These are phyloP conservation scores for Pheosia tremula DNA, from an alignment of 2,888 invertebrate species.

Conservation along the genomic window DNA sequence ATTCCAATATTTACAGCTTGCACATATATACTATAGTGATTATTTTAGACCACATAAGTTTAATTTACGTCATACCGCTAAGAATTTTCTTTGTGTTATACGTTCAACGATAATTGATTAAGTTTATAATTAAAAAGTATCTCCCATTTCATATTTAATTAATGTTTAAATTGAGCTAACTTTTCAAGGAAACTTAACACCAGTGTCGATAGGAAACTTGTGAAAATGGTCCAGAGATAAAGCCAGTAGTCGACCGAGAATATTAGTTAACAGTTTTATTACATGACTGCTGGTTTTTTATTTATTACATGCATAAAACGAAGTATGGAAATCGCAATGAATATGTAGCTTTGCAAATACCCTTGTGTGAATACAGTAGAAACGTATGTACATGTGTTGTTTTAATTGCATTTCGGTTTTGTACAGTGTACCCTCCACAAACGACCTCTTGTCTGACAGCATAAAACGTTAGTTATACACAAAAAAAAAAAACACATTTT, in stretches of 20 bases:
- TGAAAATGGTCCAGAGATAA: background rate
- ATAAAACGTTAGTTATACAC: constrained; percentile 20
- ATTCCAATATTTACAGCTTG: background rate
- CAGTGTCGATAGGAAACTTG: background rate
- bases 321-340: background rate
- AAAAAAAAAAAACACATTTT: constrained; percentile 40
- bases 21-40: background rate
- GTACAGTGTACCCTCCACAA: constrained; percentile 1
- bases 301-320: background rate
- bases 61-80: too few relatives aligned
- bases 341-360: background rate
- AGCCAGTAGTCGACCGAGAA: background rate
- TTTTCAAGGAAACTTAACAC: background rate
- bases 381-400: background rate
- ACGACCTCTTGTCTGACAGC: constrained; percentile 4
- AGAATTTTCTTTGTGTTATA: too few relatives aligned
- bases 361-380: background rate
- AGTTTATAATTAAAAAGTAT: background rate
- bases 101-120: too few relatives aligned
- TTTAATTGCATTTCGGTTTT: background rate
- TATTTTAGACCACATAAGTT: background rate
- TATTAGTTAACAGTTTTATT: constrained; percentile 4
- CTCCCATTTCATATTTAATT: background rate
- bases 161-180: background rate
- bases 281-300: background rate